Conservation (phyloP, 2,113 vertebrate genomes). For the Trichomycterus rosablanca region DNA sequence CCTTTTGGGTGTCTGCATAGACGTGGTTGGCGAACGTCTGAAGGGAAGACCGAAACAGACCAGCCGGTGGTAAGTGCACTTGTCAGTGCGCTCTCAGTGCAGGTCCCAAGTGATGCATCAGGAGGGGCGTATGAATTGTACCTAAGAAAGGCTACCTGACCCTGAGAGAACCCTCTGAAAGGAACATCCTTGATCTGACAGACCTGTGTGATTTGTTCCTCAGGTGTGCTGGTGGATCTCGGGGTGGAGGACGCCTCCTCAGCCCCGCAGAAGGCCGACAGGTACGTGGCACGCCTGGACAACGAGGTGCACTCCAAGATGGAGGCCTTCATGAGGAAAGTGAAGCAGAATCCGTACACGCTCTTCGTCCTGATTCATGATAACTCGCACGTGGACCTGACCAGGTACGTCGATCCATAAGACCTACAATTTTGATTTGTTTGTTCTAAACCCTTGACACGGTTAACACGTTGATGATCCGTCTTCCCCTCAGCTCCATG, state of each 20-base stretch:
- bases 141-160: no score
- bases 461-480: background rate
- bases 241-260: constrained; percentile 82
- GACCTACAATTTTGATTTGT: no score
- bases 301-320: constrained; percentile 86
- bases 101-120: no score
- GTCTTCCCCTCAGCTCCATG: constrained; percentile 60
- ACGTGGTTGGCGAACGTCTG: no score
- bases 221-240: constrained; percentile 92
- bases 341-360: constrained; percentile 93
- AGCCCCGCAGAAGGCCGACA: constrained; percentile 82
- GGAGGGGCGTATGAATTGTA: no score
- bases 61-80: no score
- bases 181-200: no score
- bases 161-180: no score
- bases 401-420: constrained; percentile 86
- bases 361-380: constrained; percentile 96
- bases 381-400: constrained; percentile 91
- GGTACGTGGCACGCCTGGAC: constrained; percentile 89
- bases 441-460: no score
- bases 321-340: constrained; percentile 90
- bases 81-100: no score
- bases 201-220: constrained; percentile 35
- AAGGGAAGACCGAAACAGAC: no score
- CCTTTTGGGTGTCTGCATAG: no score